phyloP scores from a whole-genome alignment of 2,888 invertebrate genomes.

The Trissolcus japonicus region DNA sequence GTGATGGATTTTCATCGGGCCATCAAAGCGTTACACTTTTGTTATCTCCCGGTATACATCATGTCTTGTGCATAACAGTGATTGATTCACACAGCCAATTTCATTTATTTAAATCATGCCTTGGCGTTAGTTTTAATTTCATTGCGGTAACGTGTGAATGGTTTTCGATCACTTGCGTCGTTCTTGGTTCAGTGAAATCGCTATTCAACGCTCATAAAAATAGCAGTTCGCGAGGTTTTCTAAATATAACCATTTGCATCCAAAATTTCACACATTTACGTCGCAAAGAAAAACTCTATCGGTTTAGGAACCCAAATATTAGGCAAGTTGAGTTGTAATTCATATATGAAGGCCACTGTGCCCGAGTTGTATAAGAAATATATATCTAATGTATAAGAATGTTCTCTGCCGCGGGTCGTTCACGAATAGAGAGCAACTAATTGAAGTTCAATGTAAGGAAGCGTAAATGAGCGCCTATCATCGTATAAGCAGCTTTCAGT shows the following conservation, averaged over 20 bases:
- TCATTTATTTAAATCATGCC: slow-evolving; percentile 6
- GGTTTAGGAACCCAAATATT: not conserved
- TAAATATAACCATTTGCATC: too few species aligned
- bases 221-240: too few species aligned
- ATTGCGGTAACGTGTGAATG: not conserved
- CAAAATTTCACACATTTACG: too few species aligned
- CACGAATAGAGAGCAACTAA: slow-evolving; percentile 40
- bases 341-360: too few species aligned
- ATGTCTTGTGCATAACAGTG: slow-evolving; percentile 11
- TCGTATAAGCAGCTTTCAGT: slow-evolving; percentile 42
- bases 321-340: too few species aligned
- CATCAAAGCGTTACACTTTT: slow-evolving; percentile 44
- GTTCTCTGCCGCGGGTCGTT: not conserved
- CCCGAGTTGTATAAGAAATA: not conserved
- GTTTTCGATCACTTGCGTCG: too few species aligned
- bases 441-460: slow-evolving; percentile 65
- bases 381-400: not conserved
- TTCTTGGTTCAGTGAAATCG: not conserved
- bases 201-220: not conserved
- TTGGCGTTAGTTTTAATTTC: not conserved
- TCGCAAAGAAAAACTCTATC: not conserved
- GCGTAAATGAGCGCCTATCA: slow-evolving; percentile 54
- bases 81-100: slow-evolving; percentile 6
- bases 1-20: slow-evolving; percentile 26
- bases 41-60: slow-evolving; percentile 21